Percentiles rank a stretch among this genome's conserved stretches.
Conservation (phyloP, 2,113 vertebrate species). For the Heloderma charlesbogerti region DNA sequence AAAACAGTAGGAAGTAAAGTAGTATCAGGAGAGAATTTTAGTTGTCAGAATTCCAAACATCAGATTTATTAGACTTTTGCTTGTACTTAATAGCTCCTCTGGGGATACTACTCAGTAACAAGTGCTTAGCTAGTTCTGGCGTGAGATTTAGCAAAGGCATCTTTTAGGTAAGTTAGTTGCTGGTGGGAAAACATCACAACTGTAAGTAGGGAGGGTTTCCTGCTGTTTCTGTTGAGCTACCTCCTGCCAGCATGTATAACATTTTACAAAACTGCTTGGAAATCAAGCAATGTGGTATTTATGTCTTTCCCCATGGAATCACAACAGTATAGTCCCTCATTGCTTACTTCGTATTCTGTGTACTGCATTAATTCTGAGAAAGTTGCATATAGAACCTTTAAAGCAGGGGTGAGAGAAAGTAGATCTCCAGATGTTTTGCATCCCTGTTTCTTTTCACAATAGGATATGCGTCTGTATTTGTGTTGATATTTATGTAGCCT, state of each 20-base stretch:
- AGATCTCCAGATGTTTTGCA: too few species aligned
- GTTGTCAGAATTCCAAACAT: conserved; percentile 24
- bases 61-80: conserved; percentile 41
- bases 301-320: not conserved
- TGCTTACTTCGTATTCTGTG: not conserved
- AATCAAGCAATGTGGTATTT: not conserved
- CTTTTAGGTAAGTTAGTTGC: not conserved
- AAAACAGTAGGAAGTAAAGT: conserved; percentile 46
- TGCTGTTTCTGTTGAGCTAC: not conserved
- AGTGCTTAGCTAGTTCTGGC: conserved; percentile 1
- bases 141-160: conserved; percentile 37
- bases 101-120: conserved; percentile 26
- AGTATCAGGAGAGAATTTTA: conserved; percentile 40
- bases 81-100: conserved; percentile 43
- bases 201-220: not conserved
- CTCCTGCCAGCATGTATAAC: not conserved
- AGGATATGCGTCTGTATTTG: too few species aligned
- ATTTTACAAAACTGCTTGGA: not conserved
- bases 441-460: too few species aligned
- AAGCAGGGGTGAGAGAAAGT: too few species aligned
- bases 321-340: not conserved
- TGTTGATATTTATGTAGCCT: too few species aligned
- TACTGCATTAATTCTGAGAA: not conserved
- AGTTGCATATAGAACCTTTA: not conserved
- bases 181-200: not conserved